Evolutionary conservation across 2,113 vertebrate genomes (phyloP).

Genomic region (Psittacus erithacus): DNA sequence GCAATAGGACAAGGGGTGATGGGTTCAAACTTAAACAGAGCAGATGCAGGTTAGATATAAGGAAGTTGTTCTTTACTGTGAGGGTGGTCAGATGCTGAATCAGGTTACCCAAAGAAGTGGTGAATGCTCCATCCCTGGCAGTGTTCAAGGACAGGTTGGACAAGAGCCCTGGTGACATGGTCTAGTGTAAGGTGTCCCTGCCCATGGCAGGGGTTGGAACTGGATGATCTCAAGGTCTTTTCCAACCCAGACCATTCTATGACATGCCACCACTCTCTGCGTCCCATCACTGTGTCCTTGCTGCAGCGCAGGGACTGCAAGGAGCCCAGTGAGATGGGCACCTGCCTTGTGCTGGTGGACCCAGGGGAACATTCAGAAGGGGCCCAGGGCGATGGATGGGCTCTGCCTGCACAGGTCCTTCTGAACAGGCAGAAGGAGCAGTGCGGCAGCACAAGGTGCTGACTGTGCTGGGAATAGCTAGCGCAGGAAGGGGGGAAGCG

Average conservation of each 20-base stretch:
- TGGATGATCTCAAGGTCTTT: neutral
- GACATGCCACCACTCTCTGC: rapidly evolving
- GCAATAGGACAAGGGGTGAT: neutral
- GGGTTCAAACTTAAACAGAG: neutral
- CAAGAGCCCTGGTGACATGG: neutral
- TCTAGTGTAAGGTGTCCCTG: neutral
- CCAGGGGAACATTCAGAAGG: rapidly evolving
- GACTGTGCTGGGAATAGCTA: rapidly evolving
- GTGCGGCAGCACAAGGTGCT: rapidly evolving
- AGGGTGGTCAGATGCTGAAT: neutral
- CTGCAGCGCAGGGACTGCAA: neutral
- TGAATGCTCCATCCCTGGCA: neutral
- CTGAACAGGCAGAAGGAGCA: neutral
- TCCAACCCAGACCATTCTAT: neutral
- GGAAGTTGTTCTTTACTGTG: neutral
- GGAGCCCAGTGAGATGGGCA: neutral
- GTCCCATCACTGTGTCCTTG: neutral
- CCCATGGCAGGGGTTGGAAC: neutral
- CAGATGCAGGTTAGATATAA: neutral
- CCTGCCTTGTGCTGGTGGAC: neutral
- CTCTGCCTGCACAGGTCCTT: neutral
- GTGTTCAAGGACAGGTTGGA: neutral
- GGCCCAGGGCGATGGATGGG: neutral
- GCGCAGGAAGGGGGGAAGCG: rapidly evolving
- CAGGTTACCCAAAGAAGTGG: neutral